phyloP scores from a whole-genome alignment of 2,113 vertebrate genomes.

The Ictidomys tridecemlineatus region DNA sequence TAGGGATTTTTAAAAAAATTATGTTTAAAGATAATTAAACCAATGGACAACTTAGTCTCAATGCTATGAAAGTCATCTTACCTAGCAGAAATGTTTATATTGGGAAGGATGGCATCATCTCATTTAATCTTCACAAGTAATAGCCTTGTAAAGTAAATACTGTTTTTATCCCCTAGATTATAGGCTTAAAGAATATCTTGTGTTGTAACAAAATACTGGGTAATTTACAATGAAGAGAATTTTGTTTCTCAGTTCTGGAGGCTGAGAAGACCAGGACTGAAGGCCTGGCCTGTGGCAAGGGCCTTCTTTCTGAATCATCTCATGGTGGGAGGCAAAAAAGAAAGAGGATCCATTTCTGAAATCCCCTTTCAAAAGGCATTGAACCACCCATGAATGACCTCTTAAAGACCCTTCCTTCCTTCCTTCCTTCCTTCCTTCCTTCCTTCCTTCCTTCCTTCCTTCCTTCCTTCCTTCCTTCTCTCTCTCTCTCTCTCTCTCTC shows the following conservation, averaged over 20 bases:
- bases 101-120: background rate
- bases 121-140: background rate
- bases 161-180: background rate
- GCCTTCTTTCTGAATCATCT: background rate
- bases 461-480: too few relatives aligned
- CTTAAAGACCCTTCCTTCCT: too few relatives aligned
- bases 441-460: too few relatives aligned
- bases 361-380: too few relatives aligned
- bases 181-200: background rate
- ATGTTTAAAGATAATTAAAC: background rate
- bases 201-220: background rate
- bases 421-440: too few relatives aligned
- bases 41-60: background rate
- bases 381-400: too few relatives aligned
- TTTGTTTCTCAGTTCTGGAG: background rate
- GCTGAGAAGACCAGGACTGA: background rate
- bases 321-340: too few relatives aligned
- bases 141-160: background rate
- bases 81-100: background rate
- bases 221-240: background rate
- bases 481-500: fast-evolving
- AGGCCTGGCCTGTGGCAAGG: background rate
- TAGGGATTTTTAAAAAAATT: background rate
- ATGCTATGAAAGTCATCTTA: constrained; percentile 25
- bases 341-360: too few relatives aligned